Evolutionary conservation across 37 sponge, comb jelly and placozoan species (phyloP).

Genomic region (Crambe crambe): DNA sequence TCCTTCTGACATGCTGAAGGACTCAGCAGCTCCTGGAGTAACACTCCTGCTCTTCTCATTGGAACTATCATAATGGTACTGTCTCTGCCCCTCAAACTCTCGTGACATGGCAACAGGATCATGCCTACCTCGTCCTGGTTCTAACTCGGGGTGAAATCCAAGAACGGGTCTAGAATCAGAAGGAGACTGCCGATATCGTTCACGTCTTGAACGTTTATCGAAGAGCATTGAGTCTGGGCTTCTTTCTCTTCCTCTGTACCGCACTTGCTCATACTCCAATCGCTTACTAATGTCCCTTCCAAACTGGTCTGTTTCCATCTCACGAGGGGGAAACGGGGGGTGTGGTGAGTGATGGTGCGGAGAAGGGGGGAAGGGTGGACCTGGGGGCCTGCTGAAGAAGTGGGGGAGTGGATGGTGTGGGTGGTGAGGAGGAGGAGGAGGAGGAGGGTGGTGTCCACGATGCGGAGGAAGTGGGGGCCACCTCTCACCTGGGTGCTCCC

Average conservation of each 20-base stretch:
- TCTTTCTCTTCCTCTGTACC: not conserved
- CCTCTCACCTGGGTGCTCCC: not conserved
- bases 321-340: not conserved
- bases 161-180: not conserved
- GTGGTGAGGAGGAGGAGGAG: not conserved
- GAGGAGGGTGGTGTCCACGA: not conserved
- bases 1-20: too few species aligned
- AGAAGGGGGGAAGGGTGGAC: conserved; percentile 9
- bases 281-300: conserved; percentile 29
- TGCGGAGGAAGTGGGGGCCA: conserved; percentile 7
- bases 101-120: not conserved
- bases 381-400: not conserved
- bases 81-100: not conserved
- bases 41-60: conserved; percentile 20
- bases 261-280: conserved; percentile 5
- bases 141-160: not conserved
- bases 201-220: not conserved
- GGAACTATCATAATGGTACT: not conserved
- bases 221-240: not conserved
- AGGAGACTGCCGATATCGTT: not conserved
- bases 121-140: not conserved
- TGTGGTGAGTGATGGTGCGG: not conserved
- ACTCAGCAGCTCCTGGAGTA: conserved; percentile 8
- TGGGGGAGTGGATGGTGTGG: conserved; percentile 5
- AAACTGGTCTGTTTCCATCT: conserved; percentile 6